Evolutionary conservation across 2,113 vertebrate species (phyloP).

Genomic region (Triplophysa rosa): DNA sequence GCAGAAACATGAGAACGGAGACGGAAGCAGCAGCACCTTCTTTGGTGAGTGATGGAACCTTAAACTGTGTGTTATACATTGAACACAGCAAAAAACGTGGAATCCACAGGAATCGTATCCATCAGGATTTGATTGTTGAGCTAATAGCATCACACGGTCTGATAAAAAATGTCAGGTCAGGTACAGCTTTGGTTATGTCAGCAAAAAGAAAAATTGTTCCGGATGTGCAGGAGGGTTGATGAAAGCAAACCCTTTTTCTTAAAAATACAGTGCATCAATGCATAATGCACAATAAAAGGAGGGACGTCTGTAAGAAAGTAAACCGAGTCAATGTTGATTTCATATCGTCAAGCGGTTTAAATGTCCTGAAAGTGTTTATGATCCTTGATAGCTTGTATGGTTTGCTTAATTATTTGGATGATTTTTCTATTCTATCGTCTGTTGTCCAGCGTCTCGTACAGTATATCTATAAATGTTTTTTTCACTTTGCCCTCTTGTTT

Average conservation of each 20-base stretch:
- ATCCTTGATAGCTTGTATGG: not conserved
- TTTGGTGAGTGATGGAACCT: conserved; percentile 71
- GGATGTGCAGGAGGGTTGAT: too few species aligned
- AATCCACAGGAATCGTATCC: not conserved
- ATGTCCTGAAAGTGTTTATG: not conserved
- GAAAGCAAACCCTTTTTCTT: too few species aligned
- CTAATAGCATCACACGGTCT: too few species aligned
- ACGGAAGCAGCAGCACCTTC: conserved; percentile 81
- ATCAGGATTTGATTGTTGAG: too few species aligned
- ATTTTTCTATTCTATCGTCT: not conserved
- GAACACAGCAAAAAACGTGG: not conserved
- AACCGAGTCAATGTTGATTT: not conserved
- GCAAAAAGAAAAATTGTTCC: too few species aligned
- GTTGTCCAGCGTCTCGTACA: not conserved
- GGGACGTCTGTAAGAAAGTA: not conserved
- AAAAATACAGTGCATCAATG: too few species aligned
- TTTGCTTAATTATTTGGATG: not conserved
- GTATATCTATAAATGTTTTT: not conserved
- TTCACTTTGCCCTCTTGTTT: not conserved
- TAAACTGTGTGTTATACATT: not conserved
- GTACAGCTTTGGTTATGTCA: too few species aligned
- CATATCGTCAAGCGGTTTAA: not conserved
- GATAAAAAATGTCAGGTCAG: too few species aligned
- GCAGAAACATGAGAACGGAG: conserved; percentile 88
- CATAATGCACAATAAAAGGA: not conserved